A percentile compares a stretch with the other conserved stretches of the same genome.
These are phyloP conservation scores for Rhynchotus rufescens DNA, from an alignment of 2,797 vertebrate species.

Conservation along the genomic window DNA sequence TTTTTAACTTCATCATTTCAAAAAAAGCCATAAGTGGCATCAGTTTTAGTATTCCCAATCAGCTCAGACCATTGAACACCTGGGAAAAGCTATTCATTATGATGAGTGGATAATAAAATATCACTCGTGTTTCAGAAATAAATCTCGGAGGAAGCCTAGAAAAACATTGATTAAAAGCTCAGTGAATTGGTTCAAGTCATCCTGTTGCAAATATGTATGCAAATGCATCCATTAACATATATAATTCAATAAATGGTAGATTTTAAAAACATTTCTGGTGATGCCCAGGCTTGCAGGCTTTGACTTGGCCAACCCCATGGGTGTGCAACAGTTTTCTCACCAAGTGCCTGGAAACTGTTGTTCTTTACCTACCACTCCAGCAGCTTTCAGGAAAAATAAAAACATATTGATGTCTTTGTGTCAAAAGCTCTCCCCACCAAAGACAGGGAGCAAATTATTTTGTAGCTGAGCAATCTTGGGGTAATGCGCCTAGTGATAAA, in stretches of 20 bases:
- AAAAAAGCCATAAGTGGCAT: neutral
- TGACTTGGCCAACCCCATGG: neutral
- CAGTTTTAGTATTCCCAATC: neutral
- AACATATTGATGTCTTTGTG: neutral
- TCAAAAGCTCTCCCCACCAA: neutral
- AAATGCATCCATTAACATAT: neutral
- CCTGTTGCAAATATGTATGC: neutral
- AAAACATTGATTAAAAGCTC: fast-evolving
- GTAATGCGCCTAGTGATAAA: neutral
- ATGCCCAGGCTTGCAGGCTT: neutral
- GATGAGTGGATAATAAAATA: neutral
- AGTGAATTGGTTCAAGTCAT: neutral
- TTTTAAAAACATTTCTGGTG: neutral
- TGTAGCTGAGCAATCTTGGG: neutral
- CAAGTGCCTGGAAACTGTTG: neutral
- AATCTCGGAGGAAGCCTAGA: neutral
- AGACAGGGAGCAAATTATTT: neutral
- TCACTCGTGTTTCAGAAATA: neutral
- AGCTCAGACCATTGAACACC: neutral
- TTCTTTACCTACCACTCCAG: neutral
- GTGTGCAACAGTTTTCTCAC: neutral
- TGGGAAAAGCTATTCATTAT: neutral
- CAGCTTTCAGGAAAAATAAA: neutral
- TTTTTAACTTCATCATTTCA: neutral
- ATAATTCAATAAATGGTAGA: neutral